Evolutionary conservation across 2,888 invertebrate genomes (phyloP), one percentile per base, ranked within the genome.

Genomic region (Periphyllus acericola): DNA sequence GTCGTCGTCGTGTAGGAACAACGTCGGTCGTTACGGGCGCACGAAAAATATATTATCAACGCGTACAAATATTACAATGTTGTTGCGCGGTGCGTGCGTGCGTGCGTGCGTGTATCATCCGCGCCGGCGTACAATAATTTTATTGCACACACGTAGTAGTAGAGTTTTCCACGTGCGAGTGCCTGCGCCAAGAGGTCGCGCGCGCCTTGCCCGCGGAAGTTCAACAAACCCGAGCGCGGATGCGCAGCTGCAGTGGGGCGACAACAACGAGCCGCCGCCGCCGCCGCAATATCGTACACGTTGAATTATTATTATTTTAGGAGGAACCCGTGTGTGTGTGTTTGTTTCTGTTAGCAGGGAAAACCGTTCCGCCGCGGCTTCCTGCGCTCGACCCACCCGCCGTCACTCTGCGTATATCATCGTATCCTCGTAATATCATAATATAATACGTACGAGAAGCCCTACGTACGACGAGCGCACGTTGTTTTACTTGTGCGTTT

Each of bases 221-320:
- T 85, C 84, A 85, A 85, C 76, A 85, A 85, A 85, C 84, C 55
- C 60, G 81, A 80, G 52, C 71, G 80, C 80, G 80, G 86, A 80
- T 81, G 74, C 68, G 74, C 74, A 79, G 78, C 85, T 72, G 79
- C 86, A 86, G 79, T 11, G 71, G 79, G 85, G 68, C 29, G 85
- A 25, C 83, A 60, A 36, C 40, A 60, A 21, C 83, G 68, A 68
- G 83, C 60, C 32, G 83, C 75, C 72, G 74, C 55, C 55, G 34
- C 52, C 74, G 81, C 81, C 81, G n/a, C 83, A 74, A 74, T 83
- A n/a, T 83, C 83, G 55, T 83, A 60, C 74, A 36, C 75, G 66
- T 75, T 66, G 25, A 60, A 40, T 76, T 66, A 40, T 82, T 84
- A 72, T 83, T 83, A 72, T 83, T 83, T 74, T n/a, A 14, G 36